Conservation (phyloP, 1,140 invertebrate genomes). For the Schlechtendalia chinensis region DNA sequence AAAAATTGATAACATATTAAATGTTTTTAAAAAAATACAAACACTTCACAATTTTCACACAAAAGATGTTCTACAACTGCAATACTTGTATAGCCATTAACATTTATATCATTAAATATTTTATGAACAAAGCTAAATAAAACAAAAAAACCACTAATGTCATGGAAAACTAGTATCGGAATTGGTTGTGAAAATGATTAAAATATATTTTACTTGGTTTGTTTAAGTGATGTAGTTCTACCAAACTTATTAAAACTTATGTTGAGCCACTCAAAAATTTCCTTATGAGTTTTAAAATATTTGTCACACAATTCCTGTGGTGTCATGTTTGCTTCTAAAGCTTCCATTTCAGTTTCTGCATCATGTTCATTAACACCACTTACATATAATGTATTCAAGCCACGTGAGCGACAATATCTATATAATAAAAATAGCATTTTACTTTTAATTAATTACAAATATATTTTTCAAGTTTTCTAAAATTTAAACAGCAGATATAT, state of each 20-base stretch:
- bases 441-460: no score
- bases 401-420: slow-evolving; percentile 84
- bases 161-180: no score
- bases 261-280: slow-evolving; percentile 96
- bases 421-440: slow-evolving; percentile 53
- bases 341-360: slow-evolving; percentile 98
- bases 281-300: slow-evolving; percentile 90
- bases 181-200: no score
- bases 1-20: neutral
- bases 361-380: slow-evolving; percentile 99
- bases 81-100: slow-evolving; percentile 78
- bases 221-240: slow-evolving; percentile 87
- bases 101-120: slow-evolving; percentile 80
- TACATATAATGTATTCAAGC: slow-evolving; percentile 88
- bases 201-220: slow-evolving; percentile 76
- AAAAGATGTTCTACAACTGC: slow-evolving; percentile 88
- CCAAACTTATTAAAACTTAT: slow-evolving; percentile 98
- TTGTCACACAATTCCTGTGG: slow-evolving; percentile 96
- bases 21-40: slow-evolving; percentile 45
- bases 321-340: slow-evolving; percentile 83
- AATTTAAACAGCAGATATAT: no score
- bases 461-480: no score
- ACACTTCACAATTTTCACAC: slow-evolving; percentile 85
- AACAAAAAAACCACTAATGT: no score
- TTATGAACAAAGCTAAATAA: slow-evolving; percentile 79